Evolutionary conservation across 2,797 vertebrate species (phyloP).

Genomic region (Enteromius mattozi): DNA sequence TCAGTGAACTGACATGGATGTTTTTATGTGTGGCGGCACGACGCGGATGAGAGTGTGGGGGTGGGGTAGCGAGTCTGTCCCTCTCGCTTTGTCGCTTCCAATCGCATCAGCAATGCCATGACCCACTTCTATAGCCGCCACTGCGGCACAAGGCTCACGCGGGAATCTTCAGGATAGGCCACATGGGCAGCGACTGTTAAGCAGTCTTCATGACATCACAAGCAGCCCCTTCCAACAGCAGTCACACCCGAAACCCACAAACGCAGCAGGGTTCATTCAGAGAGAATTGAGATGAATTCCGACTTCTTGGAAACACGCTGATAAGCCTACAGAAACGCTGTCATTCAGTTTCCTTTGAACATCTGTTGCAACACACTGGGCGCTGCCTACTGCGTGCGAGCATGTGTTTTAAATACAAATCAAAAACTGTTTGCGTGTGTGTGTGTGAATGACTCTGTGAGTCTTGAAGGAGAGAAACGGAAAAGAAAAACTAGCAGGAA

Average conservation of each 20-base stretch:
- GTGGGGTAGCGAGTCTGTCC: constrained; percentile 34
- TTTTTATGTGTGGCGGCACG: constrained; percentile 16
- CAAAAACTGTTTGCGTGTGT: background rate
- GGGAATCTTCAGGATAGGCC: constrained; percentile 31
- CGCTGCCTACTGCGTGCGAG: background rate
- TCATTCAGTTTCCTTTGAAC: constrained; percentile 11
- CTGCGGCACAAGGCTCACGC: constrained; percentile 14
- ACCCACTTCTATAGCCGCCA: constrained; percentile 55
- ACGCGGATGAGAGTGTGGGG: background rate
- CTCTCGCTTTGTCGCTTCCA: constrained; percentile 57
- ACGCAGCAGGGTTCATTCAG: background rate
- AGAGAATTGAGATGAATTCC: background rate
- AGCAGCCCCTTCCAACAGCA: background rate
- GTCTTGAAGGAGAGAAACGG: constrained; percentile 5
- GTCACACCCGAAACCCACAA: constrained; percentile 21
- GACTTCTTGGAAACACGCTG: constrained; percentile 8
- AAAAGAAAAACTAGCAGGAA: background rate
- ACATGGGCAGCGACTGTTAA: constrained; percentile 46
- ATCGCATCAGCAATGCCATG: constrained; percentile 55
- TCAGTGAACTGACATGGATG: constrained; percentile 30
- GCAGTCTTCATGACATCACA: constrained; percentile 22
- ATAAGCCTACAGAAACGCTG: background rate
- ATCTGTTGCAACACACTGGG: constrained; percentile 23
- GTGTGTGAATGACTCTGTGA: background rate
- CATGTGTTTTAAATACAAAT: constrained; percentile 12